A percentile compares a stretch with the other conserved stretches of the same genome.
These are phyloP conservation scores for Ypsolopha scabrella DNA, from an alignment of 2,888 invertebrate genomes.

Conservation along the genomic window DNA sequence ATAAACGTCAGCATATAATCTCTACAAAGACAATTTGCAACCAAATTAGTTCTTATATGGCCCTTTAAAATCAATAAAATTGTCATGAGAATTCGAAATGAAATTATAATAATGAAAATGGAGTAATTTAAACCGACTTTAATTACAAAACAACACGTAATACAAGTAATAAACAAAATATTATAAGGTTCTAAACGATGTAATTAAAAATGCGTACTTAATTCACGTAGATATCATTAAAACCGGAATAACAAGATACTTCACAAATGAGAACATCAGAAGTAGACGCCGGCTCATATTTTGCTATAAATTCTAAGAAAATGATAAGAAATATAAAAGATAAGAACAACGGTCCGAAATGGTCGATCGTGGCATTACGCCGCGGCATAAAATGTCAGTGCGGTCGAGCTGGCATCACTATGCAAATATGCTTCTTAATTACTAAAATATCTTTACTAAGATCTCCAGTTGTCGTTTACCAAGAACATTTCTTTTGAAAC, in stretches of 20 bases:
- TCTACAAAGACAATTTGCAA: not conserved
- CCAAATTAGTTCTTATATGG: slow-evolving; percentile 4
- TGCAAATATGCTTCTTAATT: slow-evolving; percentile 57
- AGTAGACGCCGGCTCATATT: slow-evolving; percentile 24
- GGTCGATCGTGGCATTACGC: slow-evolving; percentile 12
- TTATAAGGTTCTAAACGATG: slow-evolving; percentile 32
- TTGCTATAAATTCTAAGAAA: slow-evolving; percentile 30
- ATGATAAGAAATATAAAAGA: slow-evolving; percentile 35
- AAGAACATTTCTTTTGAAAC: slow-evolving; percentile 52
- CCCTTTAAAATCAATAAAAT: slow-evolving; percentile 30
- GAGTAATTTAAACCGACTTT: slow-evolving; percentile 52
- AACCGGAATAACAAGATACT: slow-evolving; percentile 31
- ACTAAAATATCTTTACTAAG: slow-evolving; percentile 48
- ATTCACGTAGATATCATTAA: slow-evolving; percentile 8
- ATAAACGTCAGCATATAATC: not conserved
- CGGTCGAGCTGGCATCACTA: slow-evolving; percentile 37
- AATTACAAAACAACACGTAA: slow-evolving; percentile 34
- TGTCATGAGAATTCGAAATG: slow-evolving; percentile 22
- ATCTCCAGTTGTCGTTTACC: slow-evolving; percentile 49
- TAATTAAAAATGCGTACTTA: slow-evolving; percentile 40
- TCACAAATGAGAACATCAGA: slow-evolving; percentile 34
- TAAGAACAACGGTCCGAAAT: slow-evolving; percentile 32
- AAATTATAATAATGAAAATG: slow-evolving; percentile 34
- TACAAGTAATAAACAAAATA: slow-evolving; percentile 46
- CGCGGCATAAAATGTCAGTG: slow-evolving; percentile 30